Base-by-base conservation (phyloP, 2,113 vertebrate genomes). In the Phylloscopus trochiloides region DNA sequence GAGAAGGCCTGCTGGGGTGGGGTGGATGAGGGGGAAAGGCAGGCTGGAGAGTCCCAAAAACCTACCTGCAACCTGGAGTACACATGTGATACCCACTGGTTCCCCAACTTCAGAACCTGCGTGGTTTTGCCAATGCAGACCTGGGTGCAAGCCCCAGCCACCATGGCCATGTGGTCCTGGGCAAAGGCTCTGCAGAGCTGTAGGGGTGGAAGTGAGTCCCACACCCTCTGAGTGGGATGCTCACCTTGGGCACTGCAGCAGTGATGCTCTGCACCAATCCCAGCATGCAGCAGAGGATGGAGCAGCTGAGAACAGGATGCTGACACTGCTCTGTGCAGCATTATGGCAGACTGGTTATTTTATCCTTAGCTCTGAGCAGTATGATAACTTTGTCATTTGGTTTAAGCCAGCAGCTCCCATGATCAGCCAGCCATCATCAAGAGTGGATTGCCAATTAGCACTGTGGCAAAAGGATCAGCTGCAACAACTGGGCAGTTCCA, bases 221-320 rank as follows among this genome's bases (percentile, higher is more conserved):
- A 9, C 9, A 12, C 21, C 18, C 47, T 88, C 13, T 25, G 17
- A 43, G 29, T 1, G 12, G 52, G 58, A 67, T 12, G 12, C 25
- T 52, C 34, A 19, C 32, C n/a, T n/a, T 3, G 1, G 31, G 71
- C 52, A 85, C 21, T n/a, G 48, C 63, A 61, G 48, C 75, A 78
- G 59, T 0, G 0, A 92, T 17, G 48, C 70, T 80, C 68, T 66
- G 71, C 70, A 71, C 18, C 0, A 0, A 32, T 66, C 51, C 42
- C 66, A 86, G 66, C 40, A 62, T 3, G 8, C 29, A 28, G 36
- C 0, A 1, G 31, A 65, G 57, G 65, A 2, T 42, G n/a, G 65
- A 91, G 51, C 31, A 6, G 45, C 45, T 70, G 73, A 61, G 54
- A 48, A 55, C 54, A 73, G 58, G 21, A 32, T 91, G 38, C 51